Evolutionary conservation across 2,888 invertebrate species (phyloP).

Genomic region (Arctia plantaginis): DNA sequence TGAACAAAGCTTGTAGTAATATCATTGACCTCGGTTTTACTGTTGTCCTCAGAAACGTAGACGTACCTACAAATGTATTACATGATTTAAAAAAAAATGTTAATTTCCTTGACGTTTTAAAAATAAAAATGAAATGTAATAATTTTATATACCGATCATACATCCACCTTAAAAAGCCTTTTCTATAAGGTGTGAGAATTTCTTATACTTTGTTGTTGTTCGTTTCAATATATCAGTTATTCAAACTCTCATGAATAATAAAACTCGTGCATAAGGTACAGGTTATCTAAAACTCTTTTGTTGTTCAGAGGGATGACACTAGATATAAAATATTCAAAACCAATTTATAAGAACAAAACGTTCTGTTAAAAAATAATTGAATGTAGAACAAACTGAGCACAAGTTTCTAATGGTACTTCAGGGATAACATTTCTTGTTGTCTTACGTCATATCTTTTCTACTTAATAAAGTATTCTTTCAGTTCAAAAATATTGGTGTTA

Average conservation of each 20-base stretch:
- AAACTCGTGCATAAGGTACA: not conserved
- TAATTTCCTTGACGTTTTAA: no score
- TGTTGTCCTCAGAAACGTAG: not conserved
- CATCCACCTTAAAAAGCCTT: not conserved
- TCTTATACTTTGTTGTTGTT: not conserved
- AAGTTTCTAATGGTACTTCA: not conserved
- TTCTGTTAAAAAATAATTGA: not conserved
- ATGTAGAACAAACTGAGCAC: not conserved
- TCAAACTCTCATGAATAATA: constrained; percentile 2
- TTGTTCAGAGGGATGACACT: not conserved
- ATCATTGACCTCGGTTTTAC: not conserved
- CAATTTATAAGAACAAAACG: not conserved
- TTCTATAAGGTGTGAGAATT: not conserved
- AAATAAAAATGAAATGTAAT: no score
- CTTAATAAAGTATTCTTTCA: no score
- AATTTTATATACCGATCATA: not conserved
- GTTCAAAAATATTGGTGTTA: not conserved
- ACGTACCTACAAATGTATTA: no score
- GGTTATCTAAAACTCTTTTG: not conserved
- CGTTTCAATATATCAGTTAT: not conserved
- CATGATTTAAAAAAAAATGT: no score
- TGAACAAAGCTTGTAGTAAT: not conserved
- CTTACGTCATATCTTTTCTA: no score
- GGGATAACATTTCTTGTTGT: not conserved
- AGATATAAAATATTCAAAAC: not conserved